Percentiles rank a stretch among this genome's conserved stretches.
Conservation (phyloP, 53 echinoderm and acorn worm species). For the Temnopleurus reevesii region DNA sequence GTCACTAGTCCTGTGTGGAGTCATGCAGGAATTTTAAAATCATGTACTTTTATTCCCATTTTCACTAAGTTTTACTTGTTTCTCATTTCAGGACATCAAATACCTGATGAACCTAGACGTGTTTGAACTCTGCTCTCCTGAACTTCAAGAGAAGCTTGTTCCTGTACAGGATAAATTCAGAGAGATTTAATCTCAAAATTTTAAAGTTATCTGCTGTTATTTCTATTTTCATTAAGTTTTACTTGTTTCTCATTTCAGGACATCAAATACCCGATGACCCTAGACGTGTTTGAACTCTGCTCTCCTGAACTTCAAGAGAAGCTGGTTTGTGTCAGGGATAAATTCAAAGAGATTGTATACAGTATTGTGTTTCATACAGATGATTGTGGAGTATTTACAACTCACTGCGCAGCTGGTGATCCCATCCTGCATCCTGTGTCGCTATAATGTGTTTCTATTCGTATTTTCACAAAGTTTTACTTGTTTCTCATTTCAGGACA, state of each 20-base stretch:
- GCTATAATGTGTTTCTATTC: too few relatives aligned
- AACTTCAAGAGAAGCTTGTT: constrained; percentile 69
- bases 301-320: constrained; percentile 78
- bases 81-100: constrained; percentile 72
- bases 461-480: constrained; percentile 73
- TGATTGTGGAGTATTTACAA: too few relatives aligned
- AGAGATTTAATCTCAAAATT: too few relatives aligned
- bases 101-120: constrained; percentile 76
- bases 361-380: constrained; percentile 61
- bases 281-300: constrained; percentile 91
- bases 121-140: constrained; percentile 83
- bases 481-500: constrained; percentile 74
- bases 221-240: neutral
- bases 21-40: too few relatives aligned
- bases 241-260: constrained; percentile 75
- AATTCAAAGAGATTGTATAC: constrained; percentile 82
- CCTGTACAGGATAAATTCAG: constrained; percentile 76
- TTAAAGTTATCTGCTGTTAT: too few relatives aligned
- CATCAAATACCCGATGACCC: constrained; percentile 80
- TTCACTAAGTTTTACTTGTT: too few relatives aligned
- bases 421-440: too few relatives aligned
- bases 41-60: too few relatives aligned
- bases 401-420: too few relatives aligned
- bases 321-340: constrained; percentile 69
- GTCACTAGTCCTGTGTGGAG: too few relatives aligned